A percentile compares a stretch with the other conserved stretches of the same genome.
phyloP scores from a whole-genome alignment of 2,888 invertebrate species.

The Allacma fusca region DNA sequence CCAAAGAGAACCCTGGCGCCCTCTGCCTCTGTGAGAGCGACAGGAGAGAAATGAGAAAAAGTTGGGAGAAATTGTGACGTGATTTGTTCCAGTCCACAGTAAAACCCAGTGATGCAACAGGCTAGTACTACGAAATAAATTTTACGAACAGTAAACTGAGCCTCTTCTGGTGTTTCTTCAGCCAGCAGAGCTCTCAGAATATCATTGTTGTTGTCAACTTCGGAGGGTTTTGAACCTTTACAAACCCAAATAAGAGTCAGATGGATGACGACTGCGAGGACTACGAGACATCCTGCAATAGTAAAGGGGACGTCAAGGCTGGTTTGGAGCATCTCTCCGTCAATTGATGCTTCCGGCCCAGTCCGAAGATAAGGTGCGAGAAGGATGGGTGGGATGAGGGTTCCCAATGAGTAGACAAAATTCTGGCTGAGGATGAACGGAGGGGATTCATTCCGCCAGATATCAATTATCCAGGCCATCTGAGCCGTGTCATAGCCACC shows the following conservation, averaged over 20 bases:
- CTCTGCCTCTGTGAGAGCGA: slow-evolving; percentile 44
- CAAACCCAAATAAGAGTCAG: not conserved
- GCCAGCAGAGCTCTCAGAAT: not conserved
- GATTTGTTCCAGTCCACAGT: slow-evolving; percentile 48
- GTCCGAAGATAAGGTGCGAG: slow-evolving; percentile 44
- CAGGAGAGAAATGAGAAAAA: slow-evolving; percentile 47
- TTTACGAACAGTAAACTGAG: not conserved
- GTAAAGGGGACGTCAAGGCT: not conserved
- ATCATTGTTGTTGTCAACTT: not conserved
- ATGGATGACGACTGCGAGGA: slow-evolving; percentile 7
- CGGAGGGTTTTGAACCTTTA: not conserved
- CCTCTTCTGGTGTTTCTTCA: not conserved
- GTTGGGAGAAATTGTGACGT: slow-evolving; percentile 52
- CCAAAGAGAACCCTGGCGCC: slow-evolving; percentile 43
- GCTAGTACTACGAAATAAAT: slow-evolving; percentile 44
- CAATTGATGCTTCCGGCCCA: not conserved
- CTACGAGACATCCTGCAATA: slow-evolving; percentile 2
- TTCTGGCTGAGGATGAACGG: slow-evolving; percentile 52
- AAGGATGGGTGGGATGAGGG: slow-evolving; percentile 40
- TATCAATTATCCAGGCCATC: slow-evolving; percentile 53
- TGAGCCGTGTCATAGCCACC: slow-evolving; percentile 53
- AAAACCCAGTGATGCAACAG: slow-evolving; percentile 42
- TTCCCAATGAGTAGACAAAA: slow-evolving; percentile 47
- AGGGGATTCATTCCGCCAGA: slow-evolving; percentile 45
- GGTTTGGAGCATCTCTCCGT: not conserved